These are phyloP conservation scores for Melanotaenia maccullochi DNA, from an alignment of 2,797 vertebrate genomes.

Conservation along the genomic window DNA sequence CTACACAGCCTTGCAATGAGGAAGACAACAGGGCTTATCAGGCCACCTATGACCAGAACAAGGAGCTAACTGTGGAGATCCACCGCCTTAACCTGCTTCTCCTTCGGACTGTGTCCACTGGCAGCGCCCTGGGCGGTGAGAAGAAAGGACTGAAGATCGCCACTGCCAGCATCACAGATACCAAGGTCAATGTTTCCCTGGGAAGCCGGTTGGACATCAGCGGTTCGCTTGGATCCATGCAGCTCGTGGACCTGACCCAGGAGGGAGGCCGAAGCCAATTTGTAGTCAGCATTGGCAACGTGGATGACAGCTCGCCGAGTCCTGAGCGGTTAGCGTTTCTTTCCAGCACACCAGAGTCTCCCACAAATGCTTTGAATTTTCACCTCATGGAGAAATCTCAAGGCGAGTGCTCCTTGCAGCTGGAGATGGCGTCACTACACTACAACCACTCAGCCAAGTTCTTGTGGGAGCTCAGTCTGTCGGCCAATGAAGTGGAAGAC, in stretches of 20 bases:
- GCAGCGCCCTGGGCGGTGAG: slow-evolving; percentile 84
- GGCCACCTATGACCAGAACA: slow-evolving; percentile 92
- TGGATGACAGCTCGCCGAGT: slow-evolving; percentile 78
- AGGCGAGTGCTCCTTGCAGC: slow-evolving; percentile 89
- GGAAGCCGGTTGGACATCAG: slow-evolving; percentile 89
- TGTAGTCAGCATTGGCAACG: slow-evolving; percentile 94
- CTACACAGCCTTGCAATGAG: slow-evolving; percentile 78
- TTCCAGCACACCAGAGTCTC: slow-evolving; percentile 69
- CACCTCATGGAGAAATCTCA: slow-evolving; percentile 88
- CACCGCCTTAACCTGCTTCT: slow-evolving; percentile 94
- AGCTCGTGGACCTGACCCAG: slow-evolving; percentile 93
- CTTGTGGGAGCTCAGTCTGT: slow-evolving; percentile 92
- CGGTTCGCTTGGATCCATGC: slow-evolving; percentile 93
- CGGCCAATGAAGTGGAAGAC: slow-evolving; percentile 96
- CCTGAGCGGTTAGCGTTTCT: slow-evolving; percentile 75
- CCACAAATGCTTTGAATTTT: slow-evolving; percentile 92
- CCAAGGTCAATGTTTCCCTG: slow-evolving; percentile 95
- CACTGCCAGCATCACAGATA: slow-evolving; percentile 94
- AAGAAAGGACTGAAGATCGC: slow-evolving; percentile 95
- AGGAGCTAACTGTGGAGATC: slow-evolving; percentile 94
- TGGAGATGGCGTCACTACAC: slow-evolving; percentile 96
- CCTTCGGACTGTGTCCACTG: slow-evolving; percentile 88
- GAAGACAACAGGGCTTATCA: slow-evolving; percentile 86
- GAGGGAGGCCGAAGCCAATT: slow-evolving; percentile 90
- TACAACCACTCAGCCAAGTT: slow-evolving; percentile 98